These are phyloP conservation scores for Nannoperca obscura DNA, from an alignment of 2,797 vertebrate species.

Conservation along the genomic window DNA sequence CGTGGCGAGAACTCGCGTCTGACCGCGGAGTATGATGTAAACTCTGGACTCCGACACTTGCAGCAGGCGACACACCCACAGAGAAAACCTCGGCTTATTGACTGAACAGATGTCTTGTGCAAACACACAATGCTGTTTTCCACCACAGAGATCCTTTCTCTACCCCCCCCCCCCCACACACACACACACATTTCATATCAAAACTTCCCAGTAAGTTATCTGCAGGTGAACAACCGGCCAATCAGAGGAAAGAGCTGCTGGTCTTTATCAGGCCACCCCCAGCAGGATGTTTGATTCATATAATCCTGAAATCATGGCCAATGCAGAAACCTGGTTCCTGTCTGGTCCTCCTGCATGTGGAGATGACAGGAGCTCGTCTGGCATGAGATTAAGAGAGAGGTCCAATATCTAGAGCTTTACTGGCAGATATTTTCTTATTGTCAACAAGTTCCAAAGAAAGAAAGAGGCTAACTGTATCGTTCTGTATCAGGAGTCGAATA, in stretches of 20 bases:
- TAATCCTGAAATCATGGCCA: too few species aligned
- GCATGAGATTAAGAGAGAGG: conserved; percentile 67
- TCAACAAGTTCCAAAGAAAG: neutral
- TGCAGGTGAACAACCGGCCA: conserved; percentile 17
- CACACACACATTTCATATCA: too few species aligned
- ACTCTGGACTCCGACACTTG: conserved; percentile 66
- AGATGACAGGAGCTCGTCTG: conserved; percentile 60
- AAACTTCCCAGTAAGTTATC: conserved; percentile 2
- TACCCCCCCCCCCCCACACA: too few species aligned
- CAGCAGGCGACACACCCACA: conserved; percentile 71
- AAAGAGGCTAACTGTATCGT: neutral
- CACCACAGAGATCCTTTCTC: too few species aligned
- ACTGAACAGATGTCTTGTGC: conserved; percentile 74
- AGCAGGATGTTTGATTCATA: conserved; percentile 37
- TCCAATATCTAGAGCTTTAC: conserved; percentile 12
- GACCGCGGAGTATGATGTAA: conserved; percentile 64
- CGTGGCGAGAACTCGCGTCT: neutral
- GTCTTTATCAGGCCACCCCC: conserved; percentile 1
- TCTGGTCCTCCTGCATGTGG: conserved; percentile 53
- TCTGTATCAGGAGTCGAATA: neutral
- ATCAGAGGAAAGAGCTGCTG: neutral
- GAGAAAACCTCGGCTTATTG: conserved; percentile 69
- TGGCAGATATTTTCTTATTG: neutral
- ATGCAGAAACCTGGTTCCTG: conserved; percentile 67
- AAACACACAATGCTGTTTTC: conserved; percentile 58